Conservation (phyloP, 2,797 vertebrate species). For the Centropyge bicolor region DNA sequence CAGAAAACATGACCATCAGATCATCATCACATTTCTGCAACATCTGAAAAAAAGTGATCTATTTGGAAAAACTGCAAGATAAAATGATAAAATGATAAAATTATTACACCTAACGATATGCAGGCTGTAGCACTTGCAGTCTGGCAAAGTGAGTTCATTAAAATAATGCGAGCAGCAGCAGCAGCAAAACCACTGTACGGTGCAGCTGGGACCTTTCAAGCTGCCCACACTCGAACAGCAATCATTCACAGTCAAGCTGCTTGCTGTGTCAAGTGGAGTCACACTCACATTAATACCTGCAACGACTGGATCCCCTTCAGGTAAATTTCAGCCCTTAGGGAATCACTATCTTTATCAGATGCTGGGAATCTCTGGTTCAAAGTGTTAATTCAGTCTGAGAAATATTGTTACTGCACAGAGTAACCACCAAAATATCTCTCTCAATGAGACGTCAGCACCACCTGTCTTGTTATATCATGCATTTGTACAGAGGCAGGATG, state of each 20-base stretch:
- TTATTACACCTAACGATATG: not conserved
- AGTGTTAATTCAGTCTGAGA: not conserved
- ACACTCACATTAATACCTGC: not conserved
- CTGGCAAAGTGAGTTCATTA: not conserved
- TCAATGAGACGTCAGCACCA: not conserved
- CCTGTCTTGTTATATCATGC: not conserved
- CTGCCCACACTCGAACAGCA: constrained; percentile 9
- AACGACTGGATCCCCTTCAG: constrained; percentile 8
- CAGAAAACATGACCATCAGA: not conserved
- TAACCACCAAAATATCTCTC: not conserved
- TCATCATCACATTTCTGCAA: not conserved
- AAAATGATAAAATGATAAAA: not conserved
- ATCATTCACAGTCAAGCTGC: constrained; percentile 2
- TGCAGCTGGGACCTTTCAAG: not conserved
- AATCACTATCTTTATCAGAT: not conserved
- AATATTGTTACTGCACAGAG: not conserved
- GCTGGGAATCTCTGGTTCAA: not conserved
- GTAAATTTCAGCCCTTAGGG: constrained; percentile 2
- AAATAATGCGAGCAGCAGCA: not conserved
- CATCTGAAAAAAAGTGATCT: not conserved
- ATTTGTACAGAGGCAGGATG: not conserved
- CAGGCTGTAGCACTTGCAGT: not conserved
- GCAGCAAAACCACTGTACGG: not conserved
- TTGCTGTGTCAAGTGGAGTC: constrained; percentile 10
- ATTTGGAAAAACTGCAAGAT: not conserved